Evolutionary conservation across 2,888 invertebrate genomes (phyloP).

Genomic region (Drosophila colorata): DNA sequence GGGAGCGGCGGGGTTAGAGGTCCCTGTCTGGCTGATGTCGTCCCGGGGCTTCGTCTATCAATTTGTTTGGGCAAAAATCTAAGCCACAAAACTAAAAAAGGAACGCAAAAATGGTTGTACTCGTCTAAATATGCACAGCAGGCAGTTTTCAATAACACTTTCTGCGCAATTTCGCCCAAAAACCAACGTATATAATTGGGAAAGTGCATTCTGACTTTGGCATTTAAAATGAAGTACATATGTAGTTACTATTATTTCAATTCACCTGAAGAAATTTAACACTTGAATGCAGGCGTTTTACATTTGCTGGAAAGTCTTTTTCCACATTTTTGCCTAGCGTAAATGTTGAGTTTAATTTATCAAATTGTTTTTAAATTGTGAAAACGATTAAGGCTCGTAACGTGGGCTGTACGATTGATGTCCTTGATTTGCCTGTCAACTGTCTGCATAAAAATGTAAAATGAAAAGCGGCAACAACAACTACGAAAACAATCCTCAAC

Average conservation of each 20-base stretch:
- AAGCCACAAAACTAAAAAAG: constrained; percentile 32
- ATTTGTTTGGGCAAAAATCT: constrained; percentile 49
- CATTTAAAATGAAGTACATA: neutral
- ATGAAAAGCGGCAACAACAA: constrained; percentile 51
- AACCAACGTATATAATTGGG: neutral
- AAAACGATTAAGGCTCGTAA: constrained; percentile 10
- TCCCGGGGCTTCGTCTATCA: constrained; percentile 33
- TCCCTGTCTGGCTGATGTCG: constrained; percentile 27
- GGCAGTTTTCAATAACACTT: constrained; percentile 15
- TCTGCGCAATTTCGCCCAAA: constrained; percentile 12
- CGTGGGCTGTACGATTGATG: constrained; percentile 42
- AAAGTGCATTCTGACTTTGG: neutral
- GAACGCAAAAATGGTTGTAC: constrained; percentile 21
- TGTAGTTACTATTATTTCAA: neutral
- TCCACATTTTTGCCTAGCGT: neutral
- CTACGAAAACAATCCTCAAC: constrained; percentile 24
- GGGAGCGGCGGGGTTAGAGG: constrained; percentile 1
- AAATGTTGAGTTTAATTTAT: constrained; percentile 8
- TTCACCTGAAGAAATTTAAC: no score
- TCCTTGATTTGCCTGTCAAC: constrained; percentile 78
- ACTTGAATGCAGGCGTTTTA: no score
- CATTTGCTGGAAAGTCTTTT: neutral
- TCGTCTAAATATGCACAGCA: constrained; percentile 13
- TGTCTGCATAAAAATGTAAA: constrained; percentile 75
- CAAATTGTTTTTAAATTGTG: constrained; percentile 23